Percentiles rank a stretch among this genome's conserved stretches.
phyloP scores from a whole-genome alignment of 2,113 vertebrate genomes.

The human (Homo sapiens) region DNA sequence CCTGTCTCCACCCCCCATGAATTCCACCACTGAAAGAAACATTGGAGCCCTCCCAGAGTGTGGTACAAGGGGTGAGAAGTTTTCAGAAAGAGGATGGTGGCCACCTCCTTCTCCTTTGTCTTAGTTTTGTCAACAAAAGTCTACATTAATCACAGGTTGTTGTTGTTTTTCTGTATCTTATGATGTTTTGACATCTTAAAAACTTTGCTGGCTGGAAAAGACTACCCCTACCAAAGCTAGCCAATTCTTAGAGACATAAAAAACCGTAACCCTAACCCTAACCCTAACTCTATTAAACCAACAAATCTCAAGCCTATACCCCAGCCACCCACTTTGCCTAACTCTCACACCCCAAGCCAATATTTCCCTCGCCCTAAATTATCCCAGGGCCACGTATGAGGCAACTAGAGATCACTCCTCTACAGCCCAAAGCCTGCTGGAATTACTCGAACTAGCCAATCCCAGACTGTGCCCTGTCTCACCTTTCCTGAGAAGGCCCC shows the following conservation, averaged over 20 bases:
- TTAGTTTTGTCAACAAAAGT: not conserved
- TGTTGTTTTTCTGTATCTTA: not conserved
- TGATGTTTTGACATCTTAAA: not conserved
- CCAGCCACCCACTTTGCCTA: too few species aligned
- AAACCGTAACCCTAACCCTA: too few species aligned
- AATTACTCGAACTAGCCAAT: not conserved
- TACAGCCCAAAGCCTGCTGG: not conserved
- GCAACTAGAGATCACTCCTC: not conserved
- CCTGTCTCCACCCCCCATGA: rapidly evolving
- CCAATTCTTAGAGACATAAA: not conserved
- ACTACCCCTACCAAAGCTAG: not conserved
- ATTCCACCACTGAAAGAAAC: not conserved
- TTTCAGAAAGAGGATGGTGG: not conserved
- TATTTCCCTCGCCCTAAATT: not conserved
- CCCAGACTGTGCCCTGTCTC: too few species aligned
- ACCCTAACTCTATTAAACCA: not conserved
- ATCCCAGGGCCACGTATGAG: rapidly evolving
- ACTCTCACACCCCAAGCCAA: not conserved
- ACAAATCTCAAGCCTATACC: too few species aligned
- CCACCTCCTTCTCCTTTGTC: not conserved
- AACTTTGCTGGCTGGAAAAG: not conserved
- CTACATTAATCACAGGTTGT: rapidly evolving
- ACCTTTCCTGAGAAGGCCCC: rapidly evolving
- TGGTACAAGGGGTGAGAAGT: not conserved
- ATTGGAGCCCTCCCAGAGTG: too few species aligned